Evolutionary conservation across 1,140 invertebrate genomes (phyloP).

Genomic region (Phocides pigmalion): DNA sequence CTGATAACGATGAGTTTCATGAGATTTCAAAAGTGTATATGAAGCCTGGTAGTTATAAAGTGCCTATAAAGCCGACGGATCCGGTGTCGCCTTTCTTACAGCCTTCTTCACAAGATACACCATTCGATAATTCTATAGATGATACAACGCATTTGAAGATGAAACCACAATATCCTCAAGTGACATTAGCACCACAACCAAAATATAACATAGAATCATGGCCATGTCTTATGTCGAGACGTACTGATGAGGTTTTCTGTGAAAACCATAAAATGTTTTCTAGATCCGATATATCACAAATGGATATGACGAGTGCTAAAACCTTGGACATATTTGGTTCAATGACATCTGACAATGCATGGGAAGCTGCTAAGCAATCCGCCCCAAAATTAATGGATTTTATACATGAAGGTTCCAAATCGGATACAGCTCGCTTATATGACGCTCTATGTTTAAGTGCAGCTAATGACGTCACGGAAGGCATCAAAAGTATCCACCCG

Average conservation of each 20-base stretch:
- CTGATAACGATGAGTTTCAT: slow-evolving; percentile 80
- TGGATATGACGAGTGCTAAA: slow-evolving; percentile 60
- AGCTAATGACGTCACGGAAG: slow-evolving; percentile 56
- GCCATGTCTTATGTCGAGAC: slow-evolving; percentile 68
- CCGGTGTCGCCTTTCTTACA: slow-evolving; percentile 57
- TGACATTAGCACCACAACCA: slow-evolving; percentile 72
- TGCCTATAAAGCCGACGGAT: slow-evolving; percentile 78
- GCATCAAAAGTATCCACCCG: slow-evolving; percentile 56
- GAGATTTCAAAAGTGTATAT: slow-evolving; percentile 81
- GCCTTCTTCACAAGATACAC: slow-evolving; percentile 52
- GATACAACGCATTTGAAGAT: slow-evolving; percentile 57
- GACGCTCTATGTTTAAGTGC: slow-evolving; percentile 68
- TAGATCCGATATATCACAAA: slow-evolving; percentile 45
- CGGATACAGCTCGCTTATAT: slow-evolving; percentile 72
- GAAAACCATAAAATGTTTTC: slow-evolving; percentile 61
- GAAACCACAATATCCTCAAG: slow-evolving; percentile 59
- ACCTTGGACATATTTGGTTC: slow-evolving; percentile 66
- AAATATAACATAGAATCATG: slow-evolving; percentile 77
- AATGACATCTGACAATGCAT: slow-evolving; percentile 75
- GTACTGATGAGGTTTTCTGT: slow-evolving; percentile 58
- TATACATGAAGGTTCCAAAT: slow-evolving; percentile 73
- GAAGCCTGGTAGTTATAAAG: slow-evolving; percentile 81
- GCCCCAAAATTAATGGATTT: slow-evolving; percentile 79
- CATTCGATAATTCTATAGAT: slow-evolving; percentile 56
- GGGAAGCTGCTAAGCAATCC: slow-evolving; percentile 81